Percentiles rank a stretch among this genome's conserved stretches.
Evolutionary conservation across 2,888 invertebrate genomes (phyloP).

Genomic region (Thumatha senex): DNA sequence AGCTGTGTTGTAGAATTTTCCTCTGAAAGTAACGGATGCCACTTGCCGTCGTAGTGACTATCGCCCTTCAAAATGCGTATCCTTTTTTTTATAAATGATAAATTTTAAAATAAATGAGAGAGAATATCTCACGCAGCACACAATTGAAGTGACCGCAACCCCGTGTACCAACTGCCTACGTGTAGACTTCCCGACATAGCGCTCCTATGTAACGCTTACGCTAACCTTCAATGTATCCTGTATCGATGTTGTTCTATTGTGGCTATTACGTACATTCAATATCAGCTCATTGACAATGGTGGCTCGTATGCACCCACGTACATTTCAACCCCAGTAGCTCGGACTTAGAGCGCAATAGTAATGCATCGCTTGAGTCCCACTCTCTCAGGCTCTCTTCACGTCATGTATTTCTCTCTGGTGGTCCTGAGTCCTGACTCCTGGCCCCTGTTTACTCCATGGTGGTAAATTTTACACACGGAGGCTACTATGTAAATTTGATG

Average conservation of each 20-base stretch:
- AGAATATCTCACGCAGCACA: slow-evolving; percentile 43
- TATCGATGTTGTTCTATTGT: slow-evolving; percentile 59
- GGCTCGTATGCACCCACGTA: slow-evolving; percentile 47
- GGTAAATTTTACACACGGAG: slow-evolving; percentile 56
- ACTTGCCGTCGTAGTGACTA: slow-evolving; percentile 70
- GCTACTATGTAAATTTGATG: slow-evolving; percentile 74
- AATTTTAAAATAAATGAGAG: slow-evolving; percentile 22
- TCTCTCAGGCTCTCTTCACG: slow-evolving; percentile 32
- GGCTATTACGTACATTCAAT: slow-evolving; percentile 50
- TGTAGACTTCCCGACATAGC: slow-evolving; percentile 47
- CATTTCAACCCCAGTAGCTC: slow-evolving; percentile 36
- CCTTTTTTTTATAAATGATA: slow-evolving; percentile 31
- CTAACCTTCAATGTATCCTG: slow-evolving; percentile 56
- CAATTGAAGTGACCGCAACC: slow-evolving; percentile 3
- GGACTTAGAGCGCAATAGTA: slow-evolving; percentile 41
- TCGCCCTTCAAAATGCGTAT: slow-evolving; percentile 76
- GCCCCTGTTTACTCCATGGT: slow-evolving; percentile 25
- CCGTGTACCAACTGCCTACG: slow-evolving; percentile 29
- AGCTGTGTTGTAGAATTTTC: slow-evolving; percentile 64
- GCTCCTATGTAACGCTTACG: slow-evolving; percentile 66
- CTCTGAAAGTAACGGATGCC: slow-evolving; percentile 29
- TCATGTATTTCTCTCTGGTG: slow-evolving; percentile 38
- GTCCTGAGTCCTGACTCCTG: slow-evolving; percentile 46
- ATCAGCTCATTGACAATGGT: slow-evolving; percentile 72
- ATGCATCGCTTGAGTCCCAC: slow-evolving; percentile 51